phyloP scores from a whole-genome alignment of 2,113 vertebrate species.

The Ranitomeya variabilis region DNA sequence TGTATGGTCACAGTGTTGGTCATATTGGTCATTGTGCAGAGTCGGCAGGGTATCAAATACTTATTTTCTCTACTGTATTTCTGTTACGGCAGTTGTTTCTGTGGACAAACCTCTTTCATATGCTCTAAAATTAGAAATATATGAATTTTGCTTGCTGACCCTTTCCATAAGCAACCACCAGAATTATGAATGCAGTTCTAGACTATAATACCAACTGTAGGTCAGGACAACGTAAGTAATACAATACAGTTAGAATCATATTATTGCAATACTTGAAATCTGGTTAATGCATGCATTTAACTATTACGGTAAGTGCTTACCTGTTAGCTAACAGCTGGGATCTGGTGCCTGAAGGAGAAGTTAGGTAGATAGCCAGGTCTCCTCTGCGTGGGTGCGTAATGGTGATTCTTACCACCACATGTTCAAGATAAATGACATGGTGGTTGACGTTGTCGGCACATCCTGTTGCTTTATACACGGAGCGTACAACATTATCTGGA shows the following conservation, averaged over 20 bases:
- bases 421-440: constrained; percentile 95
- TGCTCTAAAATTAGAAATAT: too few species aligned
- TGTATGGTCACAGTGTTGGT: too few species aligned
- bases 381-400: constrained; percentile 94
- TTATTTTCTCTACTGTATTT: too few species aligned
- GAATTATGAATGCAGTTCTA: neutral
- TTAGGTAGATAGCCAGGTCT: constrained; percentile 96
- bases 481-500: constrained; percentile 90
- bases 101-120: too few species aligned
- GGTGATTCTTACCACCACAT: constrained; percentile 93
- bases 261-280: too few species aligned
- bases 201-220: constrained; percentile 26
- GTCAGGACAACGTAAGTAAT: constrained; percentile 13
- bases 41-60: too few species aligned
- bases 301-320: constrained; percentile 66
- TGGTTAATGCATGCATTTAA: too few species aligned
- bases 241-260: too few species aligned
- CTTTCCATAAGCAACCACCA: neutral
- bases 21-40: too few species aligned
- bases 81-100: too few species aligned
- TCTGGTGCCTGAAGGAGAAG: constrained; percentile 96
- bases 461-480: constrained; percentile 96
- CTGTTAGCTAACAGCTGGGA: constrained; percentile 98
- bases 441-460: constrained; percentile 92
- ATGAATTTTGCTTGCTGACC: too few species aligned